Percentiles rank a stretch among this genome's conserved stretches.
phyloP scores from a whole-genome alignment of 2,888 invertebrate genomes.

The Epinotia bilunana region DNA sequence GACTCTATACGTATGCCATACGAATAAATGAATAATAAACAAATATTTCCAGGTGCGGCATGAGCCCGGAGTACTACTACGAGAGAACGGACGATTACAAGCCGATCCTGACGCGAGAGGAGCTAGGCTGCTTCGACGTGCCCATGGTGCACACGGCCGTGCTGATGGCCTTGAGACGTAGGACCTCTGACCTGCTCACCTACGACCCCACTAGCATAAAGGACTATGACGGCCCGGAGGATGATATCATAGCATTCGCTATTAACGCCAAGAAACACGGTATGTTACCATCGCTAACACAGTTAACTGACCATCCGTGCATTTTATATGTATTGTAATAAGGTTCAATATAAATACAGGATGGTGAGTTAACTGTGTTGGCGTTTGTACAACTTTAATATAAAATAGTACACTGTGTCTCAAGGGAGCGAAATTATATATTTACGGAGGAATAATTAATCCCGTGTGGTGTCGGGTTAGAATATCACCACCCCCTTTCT shows the following conservation, averaged over 20 bases:
- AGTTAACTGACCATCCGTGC: too few relatives aligned
- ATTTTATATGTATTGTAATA: too few relatives aligned
- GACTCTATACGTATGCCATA: too few relatives aligned
- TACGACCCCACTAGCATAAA: constrained; percentile 87
- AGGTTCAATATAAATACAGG: too few relatives aligned
- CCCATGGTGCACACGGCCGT: constrained; percentile 97
- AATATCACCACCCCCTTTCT: too few relatives aligned
- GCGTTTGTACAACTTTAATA: too few relatives aligned
- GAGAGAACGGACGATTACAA: constrained; percentile 93
- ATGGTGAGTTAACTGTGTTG: too few relatives aligned
- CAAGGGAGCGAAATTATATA: too few relatives aligned
- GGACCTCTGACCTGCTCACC: constrained; percentile 86
- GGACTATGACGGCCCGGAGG: constrained; percentile 90
- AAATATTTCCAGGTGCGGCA: constrained; percentile 85
- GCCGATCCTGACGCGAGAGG: constrained; percentile 88
- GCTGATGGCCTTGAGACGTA: constrained; percentile 88
- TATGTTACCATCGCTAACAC: constrained; percentile 52
- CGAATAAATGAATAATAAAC: not conserved
- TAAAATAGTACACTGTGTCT: too few relatives aligned
- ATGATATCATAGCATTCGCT: constrained; percentile 97
- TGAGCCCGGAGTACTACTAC: constrained; percentile 94
- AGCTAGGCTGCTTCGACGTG: constrained; percentile 90
- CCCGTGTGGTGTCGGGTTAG: too few relatives aligned
- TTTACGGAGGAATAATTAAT: too few relatives aligned
- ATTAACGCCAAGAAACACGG: constrained; percentile 89